Percentiles rank a stretch among this genome's conserved stretches.
Conservation (phyloP, 2,797 vertebrate genomes). For the Sebastes matsubarae region DNA sequence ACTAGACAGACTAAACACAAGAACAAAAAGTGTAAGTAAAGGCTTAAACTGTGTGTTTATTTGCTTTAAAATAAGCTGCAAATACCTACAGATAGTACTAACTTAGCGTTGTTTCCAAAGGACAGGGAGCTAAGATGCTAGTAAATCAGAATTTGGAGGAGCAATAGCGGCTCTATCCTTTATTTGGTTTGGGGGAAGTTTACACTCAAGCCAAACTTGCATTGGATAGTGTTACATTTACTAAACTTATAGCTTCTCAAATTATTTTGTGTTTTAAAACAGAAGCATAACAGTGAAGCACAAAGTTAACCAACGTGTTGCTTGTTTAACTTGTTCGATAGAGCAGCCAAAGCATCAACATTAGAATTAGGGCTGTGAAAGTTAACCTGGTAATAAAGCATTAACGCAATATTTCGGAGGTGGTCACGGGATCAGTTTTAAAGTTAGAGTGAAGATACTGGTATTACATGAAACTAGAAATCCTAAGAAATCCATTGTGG, state of each 20-base stretch:
- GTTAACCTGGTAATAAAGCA: too few species aligned
- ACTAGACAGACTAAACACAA: neutral
- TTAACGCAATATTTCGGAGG: too few species aligned
- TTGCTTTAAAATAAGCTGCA: neutral
- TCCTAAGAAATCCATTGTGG: too few species aligned
- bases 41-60: neutral
- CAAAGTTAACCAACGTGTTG: neutral
- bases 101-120: too few species aligned
- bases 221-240: rapidly evolving
- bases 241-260: neutral
- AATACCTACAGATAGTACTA: neutral
- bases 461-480: too few species aligned
- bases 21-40: neutral
- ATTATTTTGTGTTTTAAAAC: neutral
- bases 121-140: too few species aligned
- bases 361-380: too few species aligned
- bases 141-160: neutral
- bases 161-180: neutral
- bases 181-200: neutral
- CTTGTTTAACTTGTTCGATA: neutral
- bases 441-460: too few species aligned
- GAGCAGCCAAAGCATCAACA: neutral
- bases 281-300: neutral
- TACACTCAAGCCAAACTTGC: neutral
- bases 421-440: too few species aligned